A percentile compares a stretch with the other conserved stretches of the same genome.
These are phyloP conservation scores for Aleiodes alternator DNA, from an alignment of 2,888 invertebrate genomes.

Conservation along the genomic window DNA sequence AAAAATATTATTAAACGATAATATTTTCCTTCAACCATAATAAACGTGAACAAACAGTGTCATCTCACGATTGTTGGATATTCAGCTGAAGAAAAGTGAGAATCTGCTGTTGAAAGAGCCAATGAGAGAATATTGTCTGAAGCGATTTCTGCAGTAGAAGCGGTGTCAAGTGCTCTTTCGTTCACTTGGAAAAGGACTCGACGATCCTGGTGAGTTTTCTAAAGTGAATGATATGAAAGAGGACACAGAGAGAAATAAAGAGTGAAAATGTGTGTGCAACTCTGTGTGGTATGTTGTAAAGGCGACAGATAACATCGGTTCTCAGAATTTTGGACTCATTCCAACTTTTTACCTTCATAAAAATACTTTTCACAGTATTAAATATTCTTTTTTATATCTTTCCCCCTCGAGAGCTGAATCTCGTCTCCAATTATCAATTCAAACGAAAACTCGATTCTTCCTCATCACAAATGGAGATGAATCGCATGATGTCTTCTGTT, in stretches of 20 bases:
- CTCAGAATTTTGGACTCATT: constrained; percentile 73
- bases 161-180: constrained; percentile 59
- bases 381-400: constrained; percentile 45
- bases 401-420: no score
- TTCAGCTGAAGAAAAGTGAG: constrained; percentile 42
- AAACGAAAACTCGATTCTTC: no score
- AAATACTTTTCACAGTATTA: constrained; percentile 71
- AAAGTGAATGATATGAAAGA: constrained; percentile 42
- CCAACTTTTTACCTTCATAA: constrained; percentile 67
- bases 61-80: no score
- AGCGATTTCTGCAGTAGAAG: constrained; percentile 49
- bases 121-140: constrained; percentile 51
- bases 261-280: constrained; percentile 26
- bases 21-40: no score
- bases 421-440: no score
- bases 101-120: constrained; percentile 57
- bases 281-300: constrained; percentile 55
- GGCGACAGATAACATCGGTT: constrained; percentile 70
- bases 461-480: no score
- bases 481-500: no score
- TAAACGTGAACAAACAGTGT: no score
- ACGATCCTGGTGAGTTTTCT: constrained; percentile 24
- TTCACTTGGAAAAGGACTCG: constrained; percentile 35
- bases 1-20: no score
- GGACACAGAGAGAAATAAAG: constrained; percentile 29